These are phyloP conservation scores for Isotomurus palustris DNA, from an alignment of 2,888 invertebrate genomes.

Conservation along the genomic window DNA sequence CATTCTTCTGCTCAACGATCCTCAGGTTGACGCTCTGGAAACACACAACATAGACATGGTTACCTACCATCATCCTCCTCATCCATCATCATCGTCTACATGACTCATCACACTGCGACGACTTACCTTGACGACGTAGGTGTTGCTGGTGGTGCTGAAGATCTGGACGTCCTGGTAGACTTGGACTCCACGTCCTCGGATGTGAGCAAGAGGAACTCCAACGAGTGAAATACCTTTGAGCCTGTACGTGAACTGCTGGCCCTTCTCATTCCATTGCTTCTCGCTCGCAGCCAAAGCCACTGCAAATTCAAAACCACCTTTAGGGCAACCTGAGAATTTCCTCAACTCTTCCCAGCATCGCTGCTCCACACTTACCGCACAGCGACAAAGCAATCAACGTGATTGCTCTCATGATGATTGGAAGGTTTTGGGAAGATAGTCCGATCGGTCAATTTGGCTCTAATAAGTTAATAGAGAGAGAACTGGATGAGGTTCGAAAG, in stretches of 20 bases:
- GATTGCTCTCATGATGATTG: conserved; percentile 9
- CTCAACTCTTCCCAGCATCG: no score
- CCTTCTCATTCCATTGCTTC: background rate
- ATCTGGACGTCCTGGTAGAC: background rate
- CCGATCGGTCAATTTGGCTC: no score
- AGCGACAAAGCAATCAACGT: conserved; percentile 1
- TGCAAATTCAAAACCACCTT: background rate
- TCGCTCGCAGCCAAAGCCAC: background rate
- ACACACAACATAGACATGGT: no score
- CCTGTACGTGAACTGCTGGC: background rate
- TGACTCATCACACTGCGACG: background rate
- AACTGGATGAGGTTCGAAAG: background rate
- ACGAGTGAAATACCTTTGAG: background rate
- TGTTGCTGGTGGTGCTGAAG: background rate
- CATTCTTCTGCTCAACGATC: background rate
- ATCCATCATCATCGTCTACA: no score
- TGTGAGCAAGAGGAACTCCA: background rate
- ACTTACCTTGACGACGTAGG: conserved; percentile 6
- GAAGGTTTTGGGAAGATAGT: no score
- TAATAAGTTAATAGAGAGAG: background rate
- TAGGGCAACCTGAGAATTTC: background rate
- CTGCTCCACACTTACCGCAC: conserved; percentile 8
- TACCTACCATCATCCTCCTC: no score
- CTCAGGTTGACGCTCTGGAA: no score
- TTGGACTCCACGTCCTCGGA: conserved; percentile 1